phyloP scores from a whole-genome alignment of 92 coral and sea anemone genomes.

The Zoanthus gigantus region DNA sequence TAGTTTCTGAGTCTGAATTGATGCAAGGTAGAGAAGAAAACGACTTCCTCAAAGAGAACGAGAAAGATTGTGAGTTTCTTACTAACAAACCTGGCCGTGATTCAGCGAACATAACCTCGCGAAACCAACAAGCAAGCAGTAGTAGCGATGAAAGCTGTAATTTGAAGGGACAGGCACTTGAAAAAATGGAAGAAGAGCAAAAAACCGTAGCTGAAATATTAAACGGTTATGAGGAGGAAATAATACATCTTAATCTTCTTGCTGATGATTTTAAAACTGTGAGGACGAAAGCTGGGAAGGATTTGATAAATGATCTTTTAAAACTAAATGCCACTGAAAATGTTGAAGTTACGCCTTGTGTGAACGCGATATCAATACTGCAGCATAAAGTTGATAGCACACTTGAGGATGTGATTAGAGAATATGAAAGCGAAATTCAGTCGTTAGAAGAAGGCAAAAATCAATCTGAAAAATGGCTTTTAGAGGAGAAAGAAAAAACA shows the following conservation, averaged over 20 bases:
- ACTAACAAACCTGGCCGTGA: conserved; percentile 11
- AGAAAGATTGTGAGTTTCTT: not conserved
- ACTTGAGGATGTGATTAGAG: conserved; percentile 5
- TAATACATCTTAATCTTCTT: not conserved
- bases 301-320: not conserved
- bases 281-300: conserved; percentile 25
- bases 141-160: not conserved
- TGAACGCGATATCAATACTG: conserved; percentile 12
- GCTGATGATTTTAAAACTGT: not conserved
- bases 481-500: conserved; percentile 61
- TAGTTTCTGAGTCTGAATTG: conserved; percentile 72
- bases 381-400: not conserved
- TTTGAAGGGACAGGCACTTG: conserved; percentile 14
- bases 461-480: conserved; percentile 42
- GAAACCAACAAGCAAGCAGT: not conserved
- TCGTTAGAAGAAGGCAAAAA: conserved; percentile 25
- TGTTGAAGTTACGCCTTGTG: conserved; percentile 11
- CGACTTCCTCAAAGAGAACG: not conserved
- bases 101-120: not conserved
- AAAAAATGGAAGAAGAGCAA: conserved; percentile 12
- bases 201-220: conserved; percentile 20
- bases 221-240: conserved; percentile 4
- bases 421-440: not conserved
- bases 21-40: not conserved
- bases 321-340: not conserved